Evolutionary conservation across 2,797 vertebrate genomes (phyloP).

Genomic region (Poeciliopsis turneri): DNA sequence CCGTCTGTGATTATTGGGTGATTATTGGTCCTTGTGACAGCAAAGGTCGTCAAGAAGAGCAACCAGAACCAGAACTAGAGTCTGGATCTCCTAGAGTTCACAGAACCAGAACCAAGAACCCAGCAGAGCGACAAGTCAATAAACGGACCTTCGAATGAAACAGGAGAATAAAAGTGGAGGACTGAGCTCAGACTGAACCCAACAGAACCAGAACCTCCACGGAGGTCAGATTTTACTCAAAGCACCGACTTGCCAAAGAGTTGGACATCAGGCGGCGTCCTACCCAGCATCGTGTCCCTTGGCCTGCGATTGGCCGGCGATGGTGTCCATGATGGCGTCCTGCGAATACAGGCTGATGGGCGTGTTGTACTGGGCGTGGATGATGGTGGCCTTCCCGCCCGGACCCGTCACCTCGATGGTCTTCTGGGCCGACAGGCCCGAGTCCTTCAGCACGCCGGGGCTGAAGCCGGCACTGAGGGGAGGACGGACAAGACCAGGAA

Average conservation of each 20-base stretch:
- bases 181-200: neutral
- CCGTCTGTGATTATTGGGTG: neutral
- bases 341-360: slow-evolving; percentile 99
- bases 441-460: slow-evolving; percentile 18
- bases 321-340: slow-evolving; percentile 99
- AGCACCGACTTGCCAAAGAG: neutral
- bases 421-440: slow-evolving; percentile 82
- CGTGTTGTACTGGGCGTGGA: slow-evolving; percentile 99
- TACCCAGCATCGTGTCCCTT: slow-evolving; percentile 87
- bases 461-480: slow-evolving; percentile 21
- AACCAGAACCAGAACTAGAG: neutral
- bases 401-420: slow-evolving; percentile 98
- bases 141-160: neutral
- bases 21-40: neutral
- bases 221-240: neutral
- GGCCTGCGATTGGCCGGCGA: slow-evolving; percentile 96
- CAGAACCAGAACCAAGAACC: neutral
- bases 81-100: neutral
- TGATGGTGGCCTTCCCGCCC: slow-evolving; percentile 94
- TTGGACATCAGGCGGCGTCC: slow-evolving; percentile 18
- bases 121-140: too few relatives aligned
- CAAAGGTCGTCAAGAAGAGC: neutral
- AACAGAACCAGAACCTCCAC: neutral
- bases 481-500: neutral
- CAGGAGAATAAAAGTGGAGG: neutral